phyloP scores from a whole-genome alignment of 23 tunicate species.

The Aplidium turbinatum region DNA sequence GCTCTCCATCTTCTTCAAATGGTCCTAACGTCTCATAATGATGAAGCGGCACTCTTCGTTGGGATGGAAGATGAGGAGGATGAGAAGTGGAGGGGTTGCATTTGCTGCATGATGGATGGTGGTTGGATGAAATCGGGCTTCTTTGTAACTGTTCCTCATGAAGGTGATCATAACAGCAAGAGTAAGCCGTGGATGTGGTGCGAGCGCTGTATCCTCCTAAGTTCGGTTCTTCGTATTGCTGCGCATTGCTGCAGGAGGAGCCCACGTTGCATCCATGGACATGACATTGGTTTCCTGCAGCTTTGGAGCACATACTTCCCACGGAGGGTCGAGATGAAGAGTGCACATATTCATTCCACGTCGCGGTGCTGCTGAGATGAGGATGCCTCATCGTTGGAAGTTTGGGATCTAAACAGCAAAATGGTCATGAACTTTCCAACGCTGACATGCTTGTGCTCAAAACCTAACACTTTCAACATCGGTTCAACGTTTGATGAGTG shows the following conservation, averaged over 20 bases:
- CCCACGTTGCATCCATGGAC: neutral
- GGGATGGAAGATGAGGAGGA: conserved; percentile 4
- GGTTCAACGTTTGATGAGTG: too few species aligned
- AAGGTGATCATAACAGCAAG: conserved; percentile 73
- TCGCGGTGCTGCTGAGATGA: neutral
- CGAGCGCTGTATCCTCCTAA: conserved; percentile 38
- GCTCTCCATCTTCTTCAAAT: conserved; percentile 28
- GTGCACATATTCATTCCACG: neutral
- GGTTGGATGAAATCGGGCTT: neutral
- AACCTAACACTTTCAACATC: too few species aligned
- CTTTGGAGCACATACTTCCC: too few species aligned
- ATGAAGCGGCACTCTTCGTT: too few species aligned
- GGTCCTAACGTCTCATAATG: conserved; percentile 80
- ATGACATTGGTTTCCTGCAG: neutral
- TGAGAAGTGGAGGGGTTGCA: conserved; percentile 14
- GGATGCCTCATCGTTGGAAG: neutral
- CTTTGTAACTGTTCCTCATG: conserved; percentile 39
- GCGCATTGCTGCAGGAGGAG: conserved; percentile 6
- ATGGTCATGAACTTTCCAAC: too few species aligned
- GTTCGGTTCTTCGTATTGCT: conserved; percentile 70
- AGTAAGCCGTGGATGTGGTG: conserved; percentile 41
- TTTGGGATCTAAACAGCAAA: neutral
- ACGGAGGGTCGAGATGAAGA: too few species aligned
- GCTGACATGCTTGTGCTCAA: too few species aligned
- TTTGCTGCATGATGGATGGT: conserved; percentile 5